phyloP scores from a whole-genome alignment of 1,140 invertebrate genomes.

The Trichonephila clavata region DNA sequence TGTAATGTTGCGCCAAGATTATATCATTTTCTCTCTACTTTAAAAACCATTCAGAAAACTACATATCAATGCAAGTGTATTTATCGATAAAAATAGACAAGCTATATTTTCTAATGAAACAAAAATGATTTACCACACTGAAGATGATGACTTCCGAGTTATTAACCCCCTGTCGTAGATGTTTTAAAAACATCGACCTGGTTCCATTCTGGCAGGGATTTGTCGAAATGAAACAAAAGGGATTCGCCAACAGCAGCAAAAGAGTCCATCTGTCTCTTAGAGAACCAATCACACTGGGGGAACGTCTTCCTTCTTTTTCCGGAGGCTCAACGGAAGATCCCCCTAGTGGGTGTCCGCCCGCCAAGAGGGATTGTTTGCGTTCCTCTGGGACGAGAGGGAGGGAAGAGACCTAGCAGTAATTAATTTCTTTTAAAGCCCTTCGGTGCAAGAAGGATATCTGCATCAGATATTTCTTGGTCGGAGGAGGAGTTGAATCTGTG shows the following conservation, averaged over 20 bases:
- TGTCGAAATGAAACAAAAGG: not conserved
- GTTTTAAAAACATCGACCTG: not conserved
- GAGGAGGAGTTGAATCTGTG: conserved; percentile 6
- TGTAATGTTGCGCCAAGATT: too few species aligned
- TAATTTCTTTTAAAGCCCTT: conserved; percentile 69
- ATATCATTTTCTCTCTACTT: too few species aligned
- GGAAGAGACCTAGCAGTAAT: conserved; percentile 27
- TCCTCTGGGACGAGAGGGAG: conserved; percentile 3
- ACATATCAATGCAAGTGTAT: too few species aligned
- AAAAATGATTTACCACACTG: too few species aligned
- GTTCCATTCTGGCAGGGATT: not conserved
- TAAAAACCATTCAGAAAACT: too few species aligned
- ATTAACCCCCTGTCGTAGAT: not conserved
- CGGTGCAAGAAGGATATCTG: not conserved
- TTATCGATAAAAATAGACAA: too few species aligned
- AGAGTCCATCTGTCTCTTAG: too few species aligned
- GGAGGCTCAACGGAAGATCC: not conserved
- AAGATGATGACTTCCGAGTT: too few species aligned
- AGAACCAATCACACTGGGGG: too few species aligned
- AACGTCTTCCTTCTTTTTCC: not conserved
- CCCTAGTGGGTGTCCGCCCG: conserved; percentile 10
- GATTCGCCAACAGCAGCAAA: too few species aligned
- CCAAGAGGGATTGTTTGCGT: conserved; percentile 30
- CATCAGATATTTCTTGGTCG: not conserved
- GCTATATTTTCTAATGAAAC: too few species aligned